These are phyloP conservation scores for Drosophila truncata DNA, from an alignment of 1,140 invertebrate genomes.

Conservation along the genomic window DNA sequence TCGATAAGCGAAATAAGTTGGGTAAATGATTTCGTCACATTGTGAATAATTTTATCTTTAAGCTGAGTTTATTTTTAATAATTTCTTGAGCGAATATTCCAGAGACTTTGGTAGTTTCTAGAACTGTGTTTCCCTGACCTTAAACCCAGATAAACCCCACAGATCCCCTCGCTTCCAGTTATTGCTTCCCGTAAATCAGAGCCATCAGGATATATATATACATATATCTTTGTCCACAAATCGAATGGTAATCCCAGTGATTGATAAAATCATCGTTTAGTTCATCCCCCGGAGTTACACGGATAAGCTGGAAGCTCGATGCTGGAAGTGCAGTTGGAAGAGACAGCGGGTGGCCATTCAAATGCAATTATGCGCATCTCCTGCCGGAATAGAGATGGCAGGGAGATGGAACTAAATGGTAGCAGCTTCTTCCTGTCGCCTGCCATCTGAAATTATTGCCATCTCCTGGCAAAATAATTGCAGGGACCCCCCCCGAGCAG, in stretches of 20 bases:
- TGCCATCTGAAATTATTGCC: slow-evolving; percentile 62
- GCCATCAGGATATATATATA: slow-evolving; percentile 7
- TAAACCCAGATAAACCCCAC: background rate
- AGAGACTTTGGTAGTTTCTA: background rate
- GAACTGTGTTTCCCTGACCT: background rate
- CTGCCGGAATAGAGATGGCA: slow-evolving; percentile 40
- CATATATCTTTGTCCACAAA: slow-evolving; percentile 7
- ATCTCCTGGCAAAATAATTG: slow-evolving; percentile 69
- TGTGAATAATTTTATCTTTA: background rate
- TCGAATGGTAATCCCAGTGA: slow-evolving; percentile 21
- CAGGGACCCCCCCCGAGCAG: slow-evolving; percentile 27
- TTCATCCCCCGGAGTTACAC: slow-evolving; percentile 7
- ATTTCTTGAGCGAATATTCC: background rate
- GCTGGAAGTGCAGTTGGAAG: background rate
- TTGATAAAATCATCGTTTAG: slow-evolving; percentile 42
- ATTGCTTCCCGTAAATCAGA: background rate
- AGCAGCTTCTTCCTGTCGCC: slow-evolving; percentile 78
- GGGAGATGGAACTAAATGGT: slow-evolving; percentile 68
- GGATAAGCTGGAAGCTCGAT: background rate
- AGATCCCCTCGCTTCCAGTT: background rate
- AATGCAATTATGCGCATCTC: slow-evolving; percentile 81
- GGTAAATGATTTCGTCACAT: background rate
- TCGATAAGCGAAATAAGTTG: background rate
- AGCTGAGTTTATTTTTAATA: no score
- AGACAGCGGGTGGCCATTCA: slow-evolving; percentile 31